Base-by-base conservation (phyloP, 2,113 vertebrate genomes). In the Platysteira castanea region DNA sequence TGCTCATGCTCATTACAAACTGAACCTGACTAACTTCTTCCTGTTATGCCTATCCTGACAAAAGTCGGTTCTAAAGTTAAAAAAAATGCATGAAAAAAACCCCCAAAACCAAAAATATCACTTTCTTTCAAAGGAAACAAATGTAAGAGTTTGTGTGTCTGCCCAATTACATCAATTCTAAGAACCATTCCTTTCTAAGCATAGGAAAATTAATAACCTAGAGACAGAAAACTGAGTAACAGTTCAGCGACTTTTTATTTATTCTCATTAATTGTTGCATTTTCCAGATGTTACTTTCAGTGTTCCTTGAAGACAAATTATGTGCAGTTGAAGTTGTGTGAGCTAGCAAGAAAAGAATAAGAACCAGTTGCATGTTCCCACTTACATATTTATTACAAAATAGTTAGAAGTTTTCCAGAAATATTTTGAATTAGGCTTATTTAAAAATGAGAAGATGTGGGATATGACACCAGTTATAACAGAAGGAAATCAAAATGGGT, bases 271-370 rank as follows among this genome's bases (percentile, higher is more conserved):
- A 89, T 93, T 67, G 27, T 64, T 95, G 33, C 39, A 41, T 95
- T 97, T 92, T 89, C 60, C 84, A 92, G 87, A 94, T 91, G 84
- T 89, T 92, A 7, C 31, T 89, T 90, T 79, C 65, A 79, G 30
- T 91, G 67, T 46, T 76, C 21, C 77, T 33, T 67, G 31, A 90
- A 86, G 50, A 74, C 39, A 82, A 79, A 75, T 69, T 85, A 49
- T 1, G 0, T 89, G 77, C 37, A 46, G 57, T 52, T 87, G 57
- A 95, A 93, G 33, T 56, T 79, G 41, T 87, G 74, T 27, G 37
- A 91, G 31, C 63, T 89, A 84, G 61, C 16, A 85, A 60, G 50
- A 54, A 87, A 92, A 82, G 71, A 53, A 28, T 35, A 65, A 74
- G 50, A 81, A 49, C 26, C 20, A 74, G 27, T 56, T 79, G 33